These are phyloP conservation scores for Drosophila gunungcola DNA, from an alignment of 1,140 invertebrate genomes.

Conservation along the genomic window DNA sequence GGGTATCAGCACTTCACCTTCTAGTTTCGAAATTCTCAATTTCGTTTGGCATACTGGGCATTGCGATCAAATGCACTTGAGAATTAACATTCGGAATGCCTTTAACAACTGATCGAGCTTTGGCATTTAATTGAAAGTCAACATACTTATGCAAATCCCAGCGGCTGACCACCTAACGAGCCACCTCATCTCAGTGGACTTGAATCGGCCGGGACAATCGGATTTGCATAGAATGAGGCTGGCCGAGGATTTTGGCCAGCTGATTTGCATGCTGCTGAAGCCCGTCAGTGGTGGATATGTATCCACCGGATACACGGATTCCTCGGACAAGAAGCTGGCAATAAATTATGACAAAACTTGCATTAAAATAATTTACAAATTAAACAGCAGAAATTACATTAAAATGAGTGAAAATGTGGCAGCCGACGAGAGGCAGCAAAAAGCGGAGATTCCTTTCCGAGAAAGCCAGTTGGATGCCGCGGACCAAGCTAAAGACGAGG, in stretches of 20 bases:
- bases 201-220: conserved; percentile 1
- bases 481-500: conserved; percentile 21
- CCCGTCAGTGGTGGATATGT: background rate
- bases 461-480: conserved; percentile 67
- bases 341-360: conserved; percentile 61
- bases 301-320: conserved; percentile 27
- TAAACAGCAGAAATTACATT: conserved; percentile 78
- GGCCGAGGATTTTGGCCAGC: conserved; percentile 11
- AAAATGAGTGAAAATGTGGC: conserved; percentile 71
- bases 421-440: conserved; percentile 36
- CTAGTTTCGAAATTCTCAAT: background rate
- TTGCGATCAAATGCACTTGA: conserved; percentile 72
- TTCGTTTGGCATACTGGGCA: conserved; percentile 9
- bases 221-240: conserved; percentile 77
- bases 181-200: conserved; percentile 23
- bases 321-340: conserved; percentile 10
- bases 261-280: conserved; percentile 63
- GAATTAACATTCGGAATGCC: conserved; percentile 82
- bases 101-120: conserved; percentile 67
- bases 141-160: conserved; percentile 79
- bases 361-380: conserved; percentile 79
- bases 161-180: conserved; percentile 52
- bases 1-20: conserved; percentile 7
- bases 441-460: conserved; percentile 74
- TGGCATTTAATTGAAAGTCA: conserved; percentile 80